phyloP scores from a whole-genome alignment of 2,888 invertebrate species.

The Ichneumoninae sp. region DNA sequence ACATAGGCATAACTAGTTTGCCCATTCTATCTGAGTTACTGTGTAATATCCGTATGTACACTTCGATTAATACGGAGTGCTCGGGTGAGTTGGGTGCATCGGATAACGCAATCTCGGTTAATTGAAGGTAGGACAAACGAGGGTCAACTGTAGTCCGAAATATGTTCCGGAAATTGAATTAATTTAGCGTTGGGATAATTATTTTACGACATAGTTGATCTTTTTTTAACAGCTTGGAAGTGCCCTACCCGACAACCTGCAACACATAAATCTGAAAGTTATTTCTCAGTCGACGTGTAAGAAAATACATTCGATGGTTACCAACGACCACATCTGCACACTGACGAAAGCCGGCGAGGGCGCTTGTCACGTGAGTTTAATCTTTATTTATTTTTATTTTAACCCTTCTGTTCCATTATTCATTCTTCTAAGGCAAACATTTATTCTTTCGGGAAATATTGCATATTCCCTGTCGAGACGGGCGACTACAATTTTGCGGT shows the following conservation, averaged over 20 bases:
- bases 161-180: not conserved
- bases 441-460: not conserved
- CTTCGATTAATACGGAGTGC: too few relatives aligned
- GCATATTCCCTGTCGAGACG: too few relatives aligned
- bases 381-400: not conserved
- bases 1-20: too few relatives aligned
- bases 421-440: not conserved
- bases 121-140: too few relatives aligned
- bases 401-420: too few relatives aligned
- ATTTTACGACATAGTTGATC: not conserved
- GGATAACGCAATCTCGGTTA: too few relatives aligned
- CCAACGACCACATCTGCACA: constrained; percentile 76
- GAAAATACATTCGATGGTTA: constrained; percentile 57
- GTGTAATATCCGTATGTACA: too few relatives aligned
- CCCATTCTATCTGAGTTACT: too few relatives aligned
- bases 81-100: too few relatives aligned
- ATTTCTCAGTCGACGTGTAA: constrained; percentile 68
- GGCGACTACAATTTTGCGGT: too few relatives aligned
- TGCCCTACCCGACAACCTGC: constrained; percentile 70
- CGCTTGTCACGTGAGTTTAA: constrained; percentile 78
- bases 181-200: not conserved
- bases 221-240: constrained; percentile 68
- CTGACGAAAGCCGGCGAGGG: constrained; percentile 78
- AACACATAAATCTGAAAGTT: constrained; percentile 69
- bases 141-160: too few relatives aligned